These are phyloP conservation scores for Siderastrea siderea DNA, from an alignment of 92 coral and sea anemone genomes.

Conservation along the genomic window DNA sequence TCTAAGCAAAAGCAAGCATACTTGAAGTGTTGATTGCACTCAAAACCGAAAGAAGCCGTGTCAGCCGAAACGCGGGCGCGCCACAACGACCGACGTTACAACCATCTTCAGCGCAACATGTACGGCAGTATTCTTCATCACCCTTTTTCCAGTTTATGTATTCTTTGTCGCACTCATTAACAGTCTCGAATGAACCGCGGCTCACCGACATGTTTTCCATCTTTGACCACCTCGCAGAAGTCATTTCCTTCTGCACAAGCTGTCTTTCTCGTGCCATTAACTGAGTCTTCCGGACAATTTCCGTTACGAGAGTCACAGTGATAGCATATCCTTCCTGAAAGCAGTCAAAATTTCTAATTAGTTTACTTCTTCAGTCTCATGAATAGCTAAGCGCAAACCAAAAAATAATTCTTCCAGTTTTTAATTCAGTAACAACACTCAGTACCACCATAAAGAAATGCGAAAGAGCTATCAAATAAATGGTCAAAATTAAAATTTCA, in stretches of 20 bases:
- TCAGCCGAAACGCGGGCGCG: neutral
- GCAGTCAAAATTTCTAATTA: neutral
- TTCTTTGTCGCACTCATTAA: conserved; percentile 39
- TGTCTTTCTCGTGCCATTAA: conserved; percentile 12
- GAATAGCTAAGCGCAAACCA: too few species aligned
- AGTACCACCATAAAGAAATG: too few species aligned
- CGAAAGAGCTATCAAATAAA: too few species aligned
- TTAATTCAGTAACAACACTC: too few species aligned
- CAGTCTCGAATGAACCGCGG: conserved; percentile 42
- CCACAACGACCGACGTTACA: conserved; percentile 46
- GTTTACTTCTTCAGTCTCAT: too few species aligned
- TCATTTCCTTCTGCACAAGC: conserved; percentile 38
- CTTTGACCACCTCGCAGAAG: conserved; percentile 43
- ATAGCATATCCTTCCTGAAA: conserved; percentile 41
- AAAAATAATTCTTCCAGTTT: too few species aligned
- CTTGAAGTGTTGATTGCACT: conserved; percentile 3
- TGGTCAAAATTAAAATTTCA: too few species aligned
- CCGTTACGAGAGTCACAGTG: conserved; percentile 47
- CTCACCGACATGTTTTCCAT: conserved; percentile 26
- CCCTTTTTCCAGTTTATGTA: conserved; percentile 30
- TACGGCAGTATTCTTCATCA: conserved; percentile 39
- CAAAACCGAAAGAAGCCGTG: neutral
- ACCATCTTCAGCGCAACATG: conserved; percentile 34
- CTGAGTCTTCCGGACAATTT: conserved; percentile 42
- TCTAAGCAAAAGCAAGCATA: neutral